A percentile compares a stretch with the other conserved stretches of the same genome.
phyloP scores from a whole-genome alignment of 2,113 vertebrate species.

The Sander lucioperca region DNA sequence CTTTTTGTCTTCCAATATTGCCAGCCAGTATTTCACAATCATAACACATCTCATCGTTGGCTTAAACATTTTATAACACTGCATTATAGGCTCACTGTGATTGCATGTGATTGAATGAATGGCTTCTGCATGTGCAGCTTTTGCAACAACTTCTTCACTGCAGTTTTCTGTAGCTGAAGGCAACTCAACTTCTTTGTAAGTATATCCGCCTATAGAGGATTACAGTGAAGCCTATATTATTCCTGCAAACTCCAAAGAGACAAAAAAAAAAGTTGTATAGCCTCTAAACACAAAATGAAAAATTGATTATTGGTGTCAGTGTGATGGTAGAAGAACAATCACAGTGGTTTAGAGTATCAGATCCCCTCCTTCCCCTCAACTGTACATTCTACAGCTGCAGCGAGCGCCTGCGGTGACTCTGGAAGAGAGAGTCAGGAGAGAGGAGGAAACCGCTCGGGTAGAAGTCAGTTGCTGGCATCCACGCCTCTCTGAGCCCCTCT shows the following conservation, averaged over 20 bases:
- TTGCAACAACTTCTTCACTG: conserved; percentile 6
- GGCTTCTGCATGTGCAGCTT: conserved; percentile 4
- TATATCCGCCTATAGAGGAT: conserved; percentile 14
- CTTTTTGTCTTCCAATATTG: conserved; percentile 53
- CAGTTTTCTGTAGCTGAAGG: conserved; percentile 42
- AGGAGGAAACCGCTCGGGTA: conserved; percentile 27
- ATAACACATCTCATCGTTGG: conserved; percentile 52
- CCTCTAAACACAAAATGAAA: conserved; percentile 62
- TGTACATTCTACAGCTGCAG: conserved; percentile 49
- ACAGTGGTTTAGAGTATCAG: conserved; percentile 37
- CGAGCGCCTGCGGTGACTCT: conserved; percentile 49
- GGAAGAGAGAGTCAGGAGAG: conserved; percentile 43
- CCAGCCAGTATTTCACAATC: conserved; percentile 60
- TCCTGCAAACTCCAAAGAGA: conserved; percentile 52
- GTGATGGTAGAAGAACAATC: conserved; percentile 56
- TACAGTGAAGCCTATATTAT: conserved; percentile 40
- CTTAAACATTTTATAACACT: conserved; percentile 48
- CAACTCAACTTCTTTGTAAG: conserved; percentile 40
- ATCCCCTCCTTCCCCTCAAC: conserved; percentile 46
- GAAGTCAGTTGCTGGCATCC: conserved; percentile 57
- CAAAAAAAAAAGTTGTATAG: conserved; percentile 45
- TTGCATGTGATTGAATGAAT: conserved; percentile 36
- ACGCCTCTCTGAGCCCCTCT: conserved; percentile 51
- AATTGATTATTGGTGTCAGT: conserved; percentile 63
- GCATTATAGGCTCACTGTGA: conserved; percentile 35